Evolutionary conservation across 1,140 invertebrate species (phyloP).

Genomic region (Trichonephila inaurata): DNA sequence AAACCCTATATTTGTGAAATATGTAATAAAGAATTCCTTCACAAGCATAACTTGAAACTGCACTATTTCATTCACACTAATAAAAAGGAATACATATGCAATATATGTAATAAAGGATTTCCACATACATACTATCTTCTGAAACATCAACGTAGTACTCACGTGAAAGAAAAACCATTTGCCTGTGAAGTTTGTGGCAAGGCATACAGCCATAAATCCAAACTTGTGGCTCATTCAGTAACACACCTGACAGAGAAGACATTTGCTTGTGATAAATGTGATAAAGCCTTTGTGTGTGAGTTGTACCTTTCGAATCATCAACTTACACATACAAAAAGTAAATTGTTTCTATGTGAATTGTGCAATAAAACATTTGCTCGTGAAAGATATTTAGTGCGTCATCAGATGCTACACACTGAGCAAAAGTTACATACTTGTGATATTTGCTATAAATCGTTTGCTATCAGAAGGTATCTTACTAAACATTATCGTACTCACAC

Average conservation of each 20-base stretch:
- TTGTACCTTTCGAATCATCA: not conserved
- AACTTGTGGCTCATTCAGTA: not conserved
- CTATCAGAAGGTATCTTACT: not conserved
- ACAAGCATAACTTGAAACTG: constrained; percentile 39
- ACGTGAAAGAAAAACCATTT: constrained; percentile 76
- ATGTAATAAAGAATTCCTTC: constrained; percentile 63
- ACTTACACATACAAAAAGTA: not conserved
- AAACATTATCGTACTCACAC: not conserved
- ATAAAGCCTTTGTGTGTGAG: not conserved
- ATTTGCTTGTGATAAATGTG: not conserved
- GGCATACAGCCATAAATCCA: not conserved
- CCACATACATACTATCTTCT: not conserved
- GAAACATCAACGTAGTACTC: constrained; percentile 60
- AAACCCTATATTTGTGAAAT: constrained; percentile 45
- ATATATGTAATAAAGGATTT: constrained; percentile 75
- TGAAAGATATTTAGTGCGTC: not conserved
- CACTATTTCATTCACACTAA: constrained; percentile 76
- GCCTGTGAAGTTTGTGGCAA: constrained; percentile 3
- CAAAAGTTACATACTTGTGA: not conserved
- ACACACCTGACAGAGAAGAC: not conserved
- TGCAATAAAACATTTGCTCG: not conserved
- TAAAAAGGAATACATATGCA: constrained; percentile 73
- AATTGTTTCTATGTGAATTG: not conserved
- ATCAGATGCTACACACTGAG: not conserved
- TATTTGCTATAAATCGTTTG: not conserved